Conservation (phyloP, 1,140 invertebrate genomes). For the Vanessa atalanta region DNA sequence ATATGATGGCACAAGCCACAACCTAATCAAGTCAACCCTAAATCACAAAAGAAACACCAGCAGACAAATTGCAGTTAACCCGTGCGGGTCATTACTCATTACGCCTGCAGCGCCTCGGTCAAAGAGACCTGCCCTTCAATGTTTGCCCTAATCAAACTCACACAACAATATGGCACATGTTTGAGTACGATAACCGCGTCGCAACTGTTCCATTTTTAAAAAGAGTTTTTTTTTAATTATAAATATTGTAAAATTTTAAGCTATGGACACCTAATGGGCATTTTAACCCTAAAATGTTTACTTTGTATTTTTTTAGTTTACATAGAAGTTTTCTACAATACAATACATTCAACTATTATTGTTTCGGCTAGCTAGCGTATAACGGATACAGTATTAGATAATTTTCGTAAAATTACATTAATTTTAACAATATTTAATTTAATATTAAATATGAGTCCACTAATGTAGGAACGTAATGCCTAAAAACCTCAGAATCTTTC, state of each 20-base stretch:
- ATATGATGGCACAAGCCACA: not conserved
- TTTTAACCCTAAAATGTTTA: not conserved
- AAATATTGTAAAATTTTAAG: not conserved
- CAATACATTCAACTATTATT: too few relatives aligned
- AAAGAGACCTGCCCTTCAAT: slow-evolving; percentile 48
- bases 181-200: slow-evolving; percentile 52
- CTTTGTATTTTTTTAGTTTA: not conserved
- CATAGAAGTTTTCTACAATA: too few relatives aligned
- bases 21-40: slow-evolving; percentile 24
- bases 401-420: too few relatives aligned
- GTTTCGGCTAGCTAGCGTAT: too few relatives aligned
- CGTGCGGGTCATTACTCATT: slow-evolving; percentile 47
- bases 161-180: slow-evolving; percentile 69
- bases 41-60: slow-evolving; percentile 38
- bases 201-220: slow-evolving; percentile 50
- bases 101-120: slow-evolving; percentile 46
- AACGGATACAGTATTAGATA: too few relatives aligned
- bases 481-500: too few relatives aligned
- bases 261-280: slow-evolving; percentile 1
- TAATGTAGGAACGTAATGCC: too few relatives aligned
- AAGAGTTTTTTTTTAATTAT: slow-evolving; percentile 14
- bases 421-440: too few relatives aligned
- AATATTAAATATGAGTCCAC: too few relatives aligned
- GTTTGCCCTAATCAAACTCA: slow-evolving; percentile 69
- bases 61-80: slow-evolving; percentile 65